These are phyloP conservation scores for Thera obeliscata DNA, from an alignment of 2,888 invertebrate genomes.

Conservation along the genomic window DNA sequence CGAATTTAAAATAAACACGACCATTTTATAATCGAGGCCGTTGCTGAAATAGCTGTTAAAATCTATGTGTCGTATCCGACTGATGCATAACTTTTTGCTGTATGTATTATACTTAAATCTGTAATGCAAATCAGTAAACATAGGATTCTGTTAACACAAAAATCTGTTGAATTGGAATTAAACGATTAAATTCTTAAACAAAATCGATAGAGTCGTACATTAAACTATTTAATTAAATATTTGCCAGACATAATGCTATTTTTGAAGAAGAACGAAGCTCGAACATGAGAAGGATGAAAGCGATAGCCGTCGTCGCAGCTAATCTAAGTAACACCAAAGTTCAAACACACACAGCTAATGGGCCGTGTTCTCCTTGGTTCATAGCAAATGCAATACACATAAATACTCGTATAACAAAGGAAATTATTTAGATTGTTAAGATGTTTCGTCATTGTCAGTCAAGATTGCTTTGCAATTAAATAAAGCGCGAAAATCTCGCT, in stretches of 20 bases:
- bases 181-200: neutral
- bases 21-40: conserved; percentile 72
- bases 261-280: conserved; percentile 24
- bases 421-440: conserved; percentile 9
- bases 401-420: conserved; percentile 3
- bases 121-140: no score
- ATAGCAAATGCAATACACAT: conserved; percentile 11
- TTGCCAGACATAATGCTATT: conserved; percentile 16
- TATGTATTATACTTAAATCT: neutral
- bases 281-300: conserved; percentile 33
- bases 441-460: conserved; percentile 8
- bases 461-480: neutral
- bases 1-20: conserved; percentile 71
- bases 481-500: neutral
- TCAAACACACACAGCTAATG: conserved; percentile 36
- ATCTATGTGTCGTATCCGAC: conserved; percentile 49
- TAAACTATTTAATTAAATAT: neutral
- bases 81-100: conserved; percentile 35
- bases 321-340: conserved; percentile 39
- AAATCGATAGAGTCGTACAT: neutral
- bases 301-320: conserved; percentile 30
- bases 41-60: conserved; percentile 56
- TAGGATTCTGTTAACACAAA: no score
- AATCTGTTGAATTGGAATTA: neutral
- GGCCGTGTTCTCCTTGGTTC: conserved; percentile 21